phyloP scores from a whole-genome alignment of 2,797 vertebrate species.

The Hoplostethus mediterraneus region DNA sequence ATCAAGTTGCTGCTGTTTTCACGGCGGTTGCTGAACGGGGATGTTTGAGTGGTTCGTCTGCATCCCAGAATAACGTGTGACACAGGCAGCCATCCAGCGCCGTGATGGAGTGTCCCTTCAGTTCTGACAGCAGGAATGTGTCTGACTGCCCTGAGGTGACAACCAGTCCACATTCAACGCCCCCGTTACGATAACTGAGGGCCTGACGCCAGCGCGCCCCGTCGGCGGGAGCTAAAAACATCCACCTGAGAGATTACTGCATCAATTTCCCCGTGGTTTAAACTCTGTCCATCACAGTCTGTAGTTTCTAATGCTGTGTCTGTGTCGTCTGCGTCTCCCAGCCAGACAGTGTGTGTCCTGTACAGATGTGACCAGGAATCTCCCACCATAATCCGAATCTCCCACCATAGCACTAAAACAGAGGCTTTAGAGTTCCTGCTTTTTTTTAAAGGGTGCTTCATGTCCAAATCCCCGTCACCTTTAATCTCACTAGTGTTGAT shows the following conservation, averaged over 20 bases:
- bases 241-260: neutral
- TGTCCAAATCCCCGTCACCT: too few species aligned
- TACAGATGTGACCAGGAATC: neutral
- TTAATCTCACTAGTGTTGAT: too few species aligned
- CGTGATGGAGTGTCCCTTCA: constrained; percentile 22
- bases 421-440: too few species aligned
- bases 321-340: too few species aligned
- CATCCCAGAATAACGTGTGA: constrained; percentile 9
- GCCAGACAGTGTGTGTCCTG: neutral
- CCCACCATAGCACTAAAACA: too few species aligned
- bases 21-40: neutral
- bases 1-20: neutral
- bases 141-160: constrained; percentile 31
- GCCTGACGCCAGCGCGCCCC: neutral
- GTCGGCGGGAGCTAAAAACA: constrained; percentile 11
- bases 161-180: constrained; percentile 32
- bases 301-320: neutral
- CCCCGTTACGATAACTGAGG: constrained; percentile 11
- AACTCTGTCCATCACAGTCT: neutral
- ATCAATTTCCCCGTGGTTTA: neutral
- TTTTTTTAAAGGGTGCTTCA: too few species aligned
- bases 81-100: neutral
- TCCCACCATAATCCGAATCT: too few species aligned
- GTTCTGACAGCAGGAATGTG: constrained; percentile 65
- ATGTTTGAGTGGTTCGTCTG: neutral